Base-by-base conservation (phyloP, 2,888 invertebrate species). In the Eilema sororculum region DNA sequence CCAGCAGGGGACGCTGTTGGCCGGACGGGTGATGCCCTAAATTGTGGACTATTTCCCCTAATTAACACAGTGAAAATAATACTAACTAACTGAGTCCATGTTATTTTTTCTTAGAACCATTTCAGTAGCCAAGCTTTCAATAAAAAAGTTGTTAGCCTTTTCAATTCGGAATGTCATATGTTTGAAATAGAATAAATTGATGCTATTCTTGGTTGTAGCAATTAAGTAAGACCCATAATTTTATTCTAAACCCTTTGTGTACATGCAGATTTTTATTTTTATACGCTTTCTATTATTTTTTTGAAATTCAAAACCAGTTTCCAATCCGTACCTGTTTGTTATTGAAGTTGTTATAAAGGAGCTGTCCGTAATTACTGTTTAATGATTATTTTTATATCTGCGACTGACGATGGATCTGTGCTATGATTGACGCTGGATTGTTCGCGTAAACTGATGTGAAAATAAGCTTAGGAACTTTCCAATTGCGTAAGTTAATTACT, bases 371-470 rank as follows among this genome's bases (percentile, higher is more conserved):
- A 81, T 81, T 79, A 72, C 74, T 72, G 73, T 78, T 77, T 81
- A 71, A 79, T 79, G 81, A 80, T 78, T 77, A 78, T 80, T 76
- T 78, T 75, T 79, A 72, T 76, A 77, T 67, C 72, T 67, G 68
- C 69, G 65, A 70, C 74, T 70, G 73, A 71, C 75, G 69, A 74
- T 72, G 68, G 76, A 78, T 69, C 67, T 52, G 57, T 30, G 59
- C 52, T 65, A 57, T 79, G 80, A 86, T 84, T 82, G 80, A 75
- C 77, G 75, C 76, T 78, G 75, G 80, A 82, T 85, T 85, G 82
- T 84, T 83, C 78, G 75, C 80, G 80, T 82, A 84, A 81, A 86
- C 77, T 78, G 82, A 78, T 79, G 79, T 78, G 78, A 79, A 78
- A 79, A 83, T 76, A 77, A 79, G 76, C 78, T 77, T 78, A 83